These are phyloP conservation scores for Seira sanloemensis DNA, from an alignment of 2,888 invertebrate species.

Conservation along the genomic window DNA sequence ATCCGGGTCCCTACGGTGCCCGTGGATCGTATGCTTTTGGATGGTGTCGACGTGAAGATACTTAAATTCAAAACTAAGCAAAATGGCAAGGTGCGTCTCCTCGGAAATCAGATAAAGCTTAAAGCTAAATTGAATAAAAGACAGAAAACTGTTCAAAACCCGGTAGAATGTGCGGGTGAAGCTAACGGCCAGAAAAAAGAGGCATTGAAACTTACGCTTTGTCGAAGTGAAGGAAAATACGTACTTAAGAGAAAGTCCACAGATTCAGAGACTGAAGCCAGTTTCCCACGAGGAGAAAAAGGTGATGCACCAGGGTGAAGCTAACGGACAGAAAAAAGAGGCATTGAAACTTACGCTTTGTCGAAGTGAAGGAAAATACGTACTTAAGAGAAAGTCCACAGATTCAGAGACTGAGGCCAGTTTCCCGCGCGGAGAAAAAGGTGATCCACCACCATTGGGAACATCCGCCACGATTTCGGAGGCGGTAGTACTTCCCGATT, in stretches of 20 bases:
- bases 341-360: conserved; percentile 44
- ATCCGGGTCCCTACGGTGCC: too few relatives aligned
- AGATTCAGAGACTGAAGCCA: neutral
- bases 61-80: too few relatives aligned
- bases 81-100: conserved; percentile 2
- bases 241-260: conserved; percentile 36
- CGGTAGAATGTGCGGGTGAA: too few relatives aligned
- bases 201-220: neutral
- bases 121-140: neutral
- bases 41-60: too few relatives aligned
- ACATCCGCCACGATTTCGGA: neutral
- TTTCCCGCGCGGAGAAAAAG: neutral
- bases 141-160: too few relatives aligned
- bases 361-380: conserved; percentile 18
- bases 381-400: conserved; percentile 31
- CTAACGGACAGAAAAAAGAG: conserved; percentile 8
- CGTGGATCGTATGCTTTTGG: too few relatives aligned
- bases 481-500: neutral
- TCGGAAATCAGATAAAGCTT: neutral
- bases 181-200: conserved; percentile 11
- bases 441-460: neutral
- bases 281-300: neutral
- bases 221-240: conserved; percentile 9
- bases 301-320: neutral
- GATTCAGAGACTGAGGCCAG: conserved; percentile 9